A percentile compares a stretch with the other conserved stretches of the same genome.
phyloP scores from a whole-genome alignment of 2,888 invertebrate species.

The Argyra leucocephala region DNA sequence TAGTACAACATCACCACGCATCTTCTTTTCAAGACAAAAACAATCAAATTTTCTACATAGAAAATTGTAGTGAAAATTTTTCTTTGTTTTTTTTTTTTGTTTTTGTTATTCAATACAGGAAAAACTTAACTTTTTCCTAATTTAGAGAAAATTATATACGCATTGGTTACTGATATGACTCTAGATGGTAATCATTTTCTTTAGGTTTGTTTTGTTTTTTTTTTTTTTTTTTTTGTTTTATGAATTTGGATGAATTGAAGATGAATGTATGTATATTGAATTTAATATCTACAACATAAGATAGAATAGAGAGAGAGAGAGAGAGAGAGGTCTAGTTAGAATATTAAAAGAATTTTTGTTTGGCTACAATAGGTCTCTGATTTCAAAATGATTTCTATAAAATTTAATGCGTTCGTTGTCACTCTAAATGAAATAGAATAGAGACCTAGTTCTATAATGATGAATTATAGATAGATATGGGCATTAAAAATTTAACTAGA shows the following conservation, averaged over 20 bases:
- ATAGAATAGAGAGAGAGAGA: background rate
- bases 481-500: background rate
- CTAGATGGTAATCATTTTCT: background rate
- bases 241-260: too few species aligned
- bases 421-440: too few species aligned
- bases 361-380: conserved; percentile 1
- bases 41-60: background rate
- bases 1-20: conserved; percentile 2
- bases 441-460: too few species aligned
- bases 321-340: background rate
- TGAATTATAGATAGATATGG: background rate
- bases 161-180: conserved; percentile 6
- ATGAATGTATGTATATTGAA: background rate
- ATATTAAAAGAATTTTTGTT: background rate
- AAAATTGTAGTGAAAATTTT: background rate
- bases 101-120: background rate
- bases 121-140: background rate
- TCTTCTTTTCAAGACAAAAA: background rate
- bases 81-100: background rate
- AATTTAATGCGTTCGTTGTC: too few species aligned
- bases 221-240: too few species aligned
- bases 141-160: conserved; percentile 3
- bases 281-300: background rate
- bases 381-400: background rate
- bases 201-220: background rate